phyloP scores from a whole-genome alignment of 35 echinoderm and acorn worm species.

The Chiridota heheva region DNA sequence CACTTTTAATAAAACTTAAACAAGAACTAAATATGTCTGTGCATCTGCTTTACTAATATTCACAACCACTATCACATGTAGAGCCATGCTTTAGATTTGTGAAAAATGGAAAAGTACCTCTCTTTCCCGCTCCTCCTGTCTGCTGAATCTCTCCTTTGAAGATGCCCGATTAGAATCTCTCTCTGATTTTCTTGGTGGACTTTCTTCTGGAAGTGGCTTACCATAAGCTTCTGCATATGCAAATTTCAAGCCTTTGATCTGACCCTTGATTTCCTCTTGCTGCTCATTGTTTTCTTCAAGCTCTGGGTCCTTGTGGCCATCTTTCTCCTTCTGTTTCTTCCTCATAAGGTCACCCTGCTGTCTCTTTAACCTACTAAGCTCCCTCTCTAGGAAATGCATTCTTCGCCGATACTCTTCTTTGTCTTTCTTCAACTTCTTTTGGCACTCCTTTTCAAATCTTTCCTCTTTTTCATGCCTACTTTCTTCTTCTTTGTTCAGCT shows the following conservation, averaged over 20 bases:
- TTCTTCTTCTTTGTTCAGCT: conserved; percentile 40
- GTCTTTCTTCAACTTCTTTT: conserved; percentile 54
- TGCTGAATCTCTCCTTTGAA: conserved; percentile 7
- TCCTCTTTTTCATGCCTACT: conserved; percentile 30
- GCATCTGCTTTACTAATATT: too few relatives aligned
- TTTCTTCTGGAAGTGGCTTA: conserved; percentile 20
- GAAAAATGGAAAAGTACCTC: conserved; percentile 3
- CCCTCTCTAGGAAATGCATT: conserved; percentile 65
- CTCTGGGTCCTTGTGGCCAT: conserved; percentile 81
- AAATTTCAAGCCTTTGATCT: conserved; percentile 59
- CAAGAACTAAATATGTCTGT: too few relatives aligned
- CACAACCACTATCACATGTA: too few relatives aligned
- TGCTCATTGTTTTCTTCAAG: conserved; percentile 68
- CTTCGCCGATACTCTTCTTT: conserved; percentile 56
- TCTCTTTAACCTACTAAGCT: conserved; percentile 62
- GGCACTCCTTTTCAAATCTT: conserved; percentile 39
- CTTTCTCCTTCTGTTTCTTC: conserved; percentile 64
- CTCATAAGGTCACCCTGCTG: conserved; percentile 80
- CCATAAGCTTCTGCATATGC: conserved; percentile 61
- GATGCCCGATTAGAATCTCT: conserved; percentile 1
- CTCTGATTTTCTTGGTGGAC: background rate
- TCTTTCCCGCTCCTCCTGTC: conserved; percentile 36
- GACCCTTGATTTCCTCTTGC: conserved; percentile 75
- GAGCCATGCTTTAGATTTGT: too few relatives aligned
- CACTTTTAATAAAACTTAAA: too few relatives aligned